These are phyloP conservation scores for Erethizon dorsatum DNA, from an alignment of 2,797 vertebrate genomes.

Conservation along the genomic window DNA sequence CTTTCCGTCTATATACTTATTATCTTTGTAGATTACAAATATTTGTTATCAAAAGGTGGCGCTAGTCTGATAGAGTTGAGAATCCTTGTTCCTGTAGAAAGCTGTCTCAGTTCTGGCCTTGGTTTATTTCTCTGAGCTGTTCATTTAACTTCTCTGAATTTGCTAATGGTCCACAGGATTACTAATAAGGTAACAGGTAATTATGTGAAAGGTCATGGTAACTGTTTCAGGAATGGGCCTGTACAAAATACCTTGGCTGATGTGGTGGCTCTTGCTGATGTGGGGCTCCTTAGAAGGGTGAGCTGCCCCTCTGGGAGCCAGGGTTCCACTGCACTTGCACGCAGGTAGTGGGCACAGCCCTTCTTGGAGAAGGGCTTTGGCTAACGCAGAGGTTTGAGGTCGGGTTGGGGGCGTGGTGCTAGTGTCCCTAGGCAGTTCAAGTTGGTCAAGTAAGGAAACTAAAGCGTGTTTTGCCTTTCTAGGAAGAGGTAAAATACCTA, in stretches of 20 bases:
- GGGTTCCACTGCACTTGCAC: not conserved
- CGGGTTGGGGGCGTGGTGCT: not conserved
- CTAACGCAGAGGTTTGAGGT: not conserved
- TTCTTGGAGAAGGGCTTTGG: not conserved
- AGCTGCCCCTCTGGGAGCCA: not conserved
- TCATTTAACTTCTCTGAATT: not conserved
- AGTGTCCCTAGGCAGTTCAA: not conserved
- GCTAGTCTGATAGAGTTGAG: not conserved
- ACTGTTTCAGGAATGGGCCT: not conserved
- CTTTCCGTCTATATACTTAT: not conserved
- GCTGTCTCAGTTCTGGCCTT: not conserved
- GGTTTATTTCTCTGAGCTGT: not conserved
- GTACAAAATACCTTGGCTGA: not conserved
- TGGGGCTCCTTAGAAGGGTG: not conserved
- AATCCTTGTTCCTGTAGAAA: not conserved
- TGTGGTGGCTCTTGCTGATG: not conserved
- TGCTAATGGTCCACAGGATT: not conserved
- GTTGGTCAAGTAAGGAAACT: not conserved
- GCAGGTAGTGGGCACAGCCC: not conserved
- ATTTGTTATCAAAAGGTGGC: conserved; percentile 24
- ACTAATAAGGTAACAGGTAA: not conserved
- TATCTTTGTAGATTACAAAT: not conserved
- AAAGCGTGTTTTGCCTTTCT: not conserved
- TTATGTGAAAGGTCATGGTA: not conserved
- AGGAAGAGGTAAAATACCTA: not conserved